phyloP scores from a whole-genome alignment of 2,797 vertebrate species.

The Pogonophryne albipinna region DNA sequence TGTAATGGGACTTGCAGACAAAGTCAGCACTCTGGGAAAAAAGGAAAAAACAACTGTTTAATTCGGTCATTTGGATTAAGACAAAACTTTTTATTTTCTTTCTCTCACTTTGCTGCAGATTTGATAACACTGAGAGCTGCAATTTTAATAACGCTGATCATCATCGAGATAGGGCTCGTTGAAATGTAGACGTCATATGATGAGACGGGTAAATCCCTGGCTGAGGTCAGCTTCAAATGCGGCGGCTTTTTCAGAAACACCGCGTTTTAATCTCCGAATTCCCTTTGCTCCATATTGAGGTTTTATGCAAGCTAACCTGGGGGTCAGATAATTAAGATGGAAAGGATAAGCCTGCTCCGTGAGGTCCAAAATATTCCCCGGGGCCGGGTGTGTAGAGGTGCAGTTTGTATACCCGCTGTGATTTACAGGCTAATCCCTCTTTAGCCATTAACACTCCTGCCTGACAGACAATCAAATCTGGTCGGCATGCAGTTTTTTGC shows the following conservation, averaged over 20 bases:
- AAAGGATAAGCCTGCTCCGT: conserved; percentile 69
- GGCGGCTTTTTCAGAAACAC: conserved; percentile 66
- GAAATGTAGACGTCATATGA: conserved; percentile 63
- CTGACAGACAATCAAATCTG: conserved; percentile 48
- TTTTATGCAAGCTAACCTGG: conserved; percentile 78
- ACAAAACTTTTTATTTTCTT: conserved; percentile 32
- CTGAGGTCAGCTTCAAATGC: conserved; percentile 73
- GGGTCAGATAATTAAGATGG: conserved; percentile 82
- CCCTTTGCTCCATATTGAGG: conserved; percentile 73
- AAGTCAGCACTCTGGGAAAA: conserved; percentile 42
- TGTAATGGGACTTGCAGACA: conserved; percentile 59
- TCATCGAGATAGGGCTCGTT: conserved; percentile 51
- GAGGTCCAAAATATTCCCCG: conserved; percentile 71
- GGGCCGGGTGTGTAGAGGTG: conserved; percentile 55
- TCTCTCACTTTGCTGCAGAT: conserved; percentile 20
- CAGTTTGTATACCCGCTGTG: conserved; percentile 52
- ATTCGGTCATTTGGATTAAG: conserved; percentile 69
- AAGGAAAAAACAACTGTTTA: conserved; percentile 46
- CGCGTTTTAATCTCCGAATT: conserved; percentile 77
- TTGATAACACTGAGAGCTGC: conserved; percentile 56
- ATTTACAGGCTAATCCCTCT: conserved; percentile 67
- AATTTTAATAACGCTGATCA: conserved; percentile 69
- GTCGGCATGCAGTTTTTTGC: conserved; percentile 39
- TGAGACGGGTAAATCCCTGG: conserved; percentile 62
- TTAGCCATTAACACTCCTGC: conserved; percentile 60